A percentile compares a stretch with the other conserved stretches of the same genome.
These are phyloP conservation scores for Heliconius melpomene DNA, from an alignment of 1,140 invertebrate species.

Conservation along the genomic window DNA sequence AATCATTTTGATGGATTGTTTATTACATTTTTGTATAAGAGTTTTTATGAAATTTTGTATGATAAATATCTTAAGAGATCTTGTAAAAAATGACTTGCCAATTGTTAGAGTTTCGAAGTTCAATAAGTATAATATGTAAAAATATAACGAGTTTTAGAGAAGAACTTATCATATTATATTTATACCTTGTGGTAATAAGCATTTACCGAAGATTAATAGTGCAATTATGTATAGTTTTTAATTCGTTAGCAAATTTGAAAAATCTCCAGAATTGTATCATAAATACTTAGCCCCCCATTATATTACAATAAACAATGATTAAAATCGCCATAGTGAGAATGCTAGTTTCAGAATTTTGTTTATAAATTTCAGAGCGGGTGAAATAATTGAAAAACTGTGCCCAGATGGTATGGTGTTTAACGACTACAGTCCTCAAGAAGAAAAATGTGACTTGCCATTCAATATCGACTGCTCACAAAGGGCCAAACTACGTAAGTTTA, in stretches of 20 bases:
- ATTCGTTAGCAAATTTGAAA: no score
- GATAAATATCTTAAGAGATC: background rate
- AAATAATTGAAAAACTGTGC: slow-evolving; percentile 89
- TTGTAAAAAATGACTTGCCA: background rate
- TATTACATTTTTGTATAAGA: background rate
- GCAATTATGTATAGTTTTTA: no score
- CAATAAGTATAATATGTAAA: no score
- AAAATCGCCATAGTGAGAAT: background rate
- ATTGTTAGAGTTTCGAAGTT: background rate
- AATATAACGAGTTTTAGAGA: no score
- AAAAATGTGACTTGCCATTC: slow-evolving; percentile 94
- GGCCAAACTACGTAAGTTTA: slow-evolving; percentile 88
- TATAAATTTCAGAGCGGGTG: slow-evolving; percentile 81
- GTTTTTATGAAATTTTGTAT: background rate
- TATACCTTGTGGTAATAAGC: no score
- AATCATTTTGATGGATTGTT: slow-evolving; percentile 4
- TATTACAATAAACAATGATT: no score
- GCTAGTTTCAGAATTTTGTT: background rate
- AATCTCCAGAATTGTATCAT: no score
- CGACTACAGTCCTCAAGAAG: slow-evolving; percentile 89
- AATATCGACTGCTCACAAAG: slow-evolving; percentile 91
- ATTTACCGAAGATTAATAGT: no score
- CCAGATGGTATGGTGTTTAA: slow-evolving; percentile 96
- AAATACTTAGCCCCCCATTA: no score
- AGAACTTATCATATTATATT: no score